Conservation (phyloP, 2,888 invertebrate species). For the Deroplatys truncata region DNA sequence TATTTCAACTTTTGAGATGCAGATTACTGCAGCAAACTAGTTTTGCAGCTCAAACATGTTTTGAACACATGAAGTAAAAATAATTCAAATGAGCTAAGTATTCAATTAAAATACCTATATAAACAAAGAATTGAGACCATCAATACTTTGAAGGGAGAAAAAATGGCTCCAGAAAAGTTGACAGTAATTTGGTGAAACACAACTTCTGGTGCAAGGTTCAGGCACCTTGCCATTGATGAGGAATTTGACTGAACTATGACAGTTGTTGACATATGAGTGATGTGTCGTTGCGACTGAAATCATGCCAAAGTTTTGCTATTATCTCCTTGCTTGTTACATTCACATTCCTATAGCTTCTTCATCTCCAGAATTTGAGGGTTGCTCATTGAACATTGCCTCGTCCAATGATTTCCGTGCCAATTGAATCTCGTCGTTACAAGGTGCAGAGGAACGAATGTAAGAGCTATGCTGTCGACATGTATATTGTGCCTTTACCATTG, state of each 20-base stretch:
- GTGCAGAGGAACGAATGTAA: background rate
- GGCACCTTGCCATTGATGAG: no score
- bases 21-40: no score
- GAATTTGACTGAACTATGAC: background rate
- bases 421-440: background rate
- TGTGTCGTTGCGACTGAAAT: background rate
- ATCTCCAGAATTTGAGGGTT: background rate
- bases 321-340: background rate
- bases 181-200: no score
- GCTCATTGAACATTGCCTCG: background rate
- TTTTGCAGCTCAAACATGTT: no score
- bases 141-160: no score
- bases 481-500: background rate
- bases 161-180: no score
- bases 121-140: no score
- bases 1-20: no score
- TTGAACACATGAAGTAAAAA: no score
- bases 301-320: slow-evolving; percentile 3
- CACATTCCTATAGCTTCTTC: background rate
- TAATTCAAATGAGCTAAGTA: no score
- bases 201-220: no score
- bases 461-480: background rate
- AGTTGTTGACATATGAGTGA: background rate
- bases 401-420: slow-evolving; percentile 1
- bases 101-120: no score